These are phyloP conservation scores for Brachypteracias leptosomus DNA, from an alignment of 2,113 vertebrate species.

Conservation along the genomic window DNA sequence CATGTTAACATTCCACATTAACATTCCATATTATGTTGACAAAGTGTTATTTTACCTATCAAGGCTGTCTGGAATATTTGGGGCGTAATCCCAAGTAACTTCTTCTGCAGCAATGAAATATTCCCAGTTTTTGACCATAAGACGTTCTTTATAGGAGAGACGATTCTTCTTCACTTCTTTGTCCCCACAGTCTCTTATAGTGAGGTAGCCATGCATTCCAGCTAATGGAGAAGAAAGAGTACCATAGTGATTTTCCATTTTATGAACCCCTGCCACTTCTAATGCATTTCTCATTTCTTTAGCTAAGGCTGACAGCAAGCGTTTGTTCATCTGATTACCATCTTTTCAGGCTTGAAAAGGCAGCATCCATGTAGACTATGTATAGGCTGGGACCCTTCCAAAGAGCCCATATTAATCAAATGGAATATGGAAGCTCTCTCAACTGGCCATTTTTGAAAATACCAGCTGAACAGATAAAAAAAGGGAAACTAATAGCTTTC, in stretches of 20 bases:
- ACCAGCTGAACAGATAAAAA: neutral
- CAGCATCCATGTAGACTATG: neutral
- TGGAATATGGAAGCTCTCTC: neutral
- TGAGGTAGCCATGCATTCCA: slow-evolving; percentile 84
- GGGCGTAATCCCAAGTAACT: slow-evolving; percentile 89
- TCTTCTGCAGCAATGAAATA: slow-evolving; percentile 96
- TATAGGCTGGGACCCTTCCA: neutral
- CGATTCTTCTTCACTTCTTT: slow-evolving; percentile 60
- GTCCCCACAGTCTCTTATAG: slow-evolving; percentile 76
- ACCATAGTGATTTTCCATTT: neutral
- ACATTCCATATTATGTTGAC: neutral
- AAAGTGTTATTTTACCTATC: slow-evolving; percentile 77
- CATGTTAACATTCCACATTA: neutral
- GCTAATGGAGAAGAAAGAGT: slow-evolving; percentile 69
- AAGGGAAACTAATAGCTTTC: too few species aligned
- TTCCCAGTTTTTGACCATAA: slow-evolving; percentile 80
- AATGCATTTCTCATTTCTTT: neutral
- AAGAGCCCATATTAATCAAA: neutral
- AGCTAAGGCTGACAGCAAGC: neutral
- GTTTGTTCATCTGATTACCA: neutral
- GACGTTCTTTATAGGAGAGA: slow-evolving; percentile 73
- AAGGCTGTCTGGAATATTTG: slow-evolving; percentile 71
- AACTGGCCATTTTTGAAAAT: neutral
- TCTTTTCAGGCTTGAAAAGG: neutral
- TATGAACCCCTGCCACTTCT: neutral